phyloP scores from a whole-genome alignment of 2,113 vertebrate genomes.

The Nothobranchius kuhntae region DNA sequence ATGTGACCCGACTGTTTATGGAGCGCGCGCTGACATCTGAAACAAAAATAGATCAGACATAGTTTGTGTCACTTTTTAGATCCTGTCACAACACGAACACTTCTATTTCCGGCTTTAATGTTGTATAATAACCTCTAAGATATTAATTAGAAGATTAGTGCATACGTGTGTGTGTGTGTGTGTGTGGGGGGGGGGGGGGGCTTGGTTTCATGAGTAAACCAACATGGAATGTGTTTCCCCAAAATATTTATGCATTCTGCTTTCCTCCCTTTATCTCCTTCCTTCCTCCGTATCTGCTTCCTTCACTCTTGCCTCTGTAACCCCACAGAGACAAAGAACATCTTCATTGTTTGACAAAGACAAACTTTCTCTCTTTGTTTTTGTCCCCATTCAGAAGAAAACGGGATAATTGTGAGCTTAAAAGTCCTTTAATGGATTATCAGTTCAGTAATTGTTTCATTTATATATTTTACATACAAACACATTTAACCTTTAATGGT shows the following conservation, averaged over 20 bases:
- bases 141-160: constrained; percentile 4
- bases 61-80: too few species aligned
- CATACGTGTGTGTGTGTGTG: background rate
- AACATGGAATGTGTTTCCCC: constrained; percentile 50
- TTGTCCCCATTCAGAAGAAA: background rate
- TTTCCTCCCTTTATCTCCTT: constrained; percentile 64
- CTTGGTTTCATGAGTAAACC: constrained; percentile 34
- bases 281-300: constrained; percentile 71
- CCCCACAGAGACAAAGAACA: constrained; percentile 14
- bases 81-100: too few species aligned
- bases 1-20: too few species aligned
- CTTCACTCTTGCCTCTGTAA: constrained; percentile 31
- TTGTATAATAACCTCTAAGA: background rate
- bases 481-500: too few species aligned
- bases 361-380: background rate
- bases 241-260: constrained; percentile 56
- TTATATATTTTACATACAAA: background rate
- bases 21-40: too few species aligned
- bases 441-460: background rate
- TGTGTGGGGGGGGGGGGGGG: background rate
- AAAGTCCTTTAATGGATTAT: too few species aligned
- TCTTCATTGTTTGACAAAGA: constrained; percentile 2
- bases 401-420: too few species aligned
- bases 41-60: too few species aligned
- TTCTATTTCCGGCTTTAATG: background rate